Base-by-base conservation (phyloP, 2,113 vertebrate genomes). In the Sander vitreus region DNA sequence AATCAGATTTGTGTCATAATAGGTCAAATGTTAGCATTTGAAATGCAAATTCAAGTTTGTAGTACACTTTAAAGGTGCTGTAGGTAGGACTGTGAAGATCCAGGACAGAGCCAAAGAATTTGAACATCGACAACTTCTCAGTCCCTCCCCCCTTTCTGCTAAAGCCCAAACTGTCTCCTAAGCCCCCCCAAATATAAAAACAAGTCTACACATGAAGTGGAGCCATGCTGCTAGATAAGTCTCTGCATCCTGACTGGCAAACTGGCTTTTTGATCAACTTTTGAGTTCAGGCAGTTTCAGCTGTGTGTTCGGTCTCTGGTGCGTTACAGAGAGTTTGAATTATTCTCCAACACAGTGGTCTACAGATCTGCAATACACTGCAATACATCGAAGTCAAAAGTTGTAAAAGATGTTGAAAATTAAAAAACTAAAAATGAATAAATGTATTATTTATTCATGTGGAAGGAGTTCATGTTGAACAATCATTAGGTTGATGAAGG, bases 221-320 rank as follows among this genome's bases (percentile, higher is more conserved):
- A 55, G n/a, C 48, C 47, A 19, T 70, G 81, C 73, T 73, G 57
- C 10, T 47, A 14, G 62, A 70, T 65, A 16, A 36, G 43, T 72
- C 71, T 62, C 54, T 25, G 59, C 4, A 67, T 76, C 39, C 59
- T 8, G 53, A 58, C 23, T 66, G 53, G 39, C n/a, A 62, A 81
- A 78, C 67, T 30, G 51, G 43, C 59, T 48, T 57, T 81, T 33
- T 88, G 71, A 82, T 85, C 54, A 79, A n/a, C 73, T 71, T 43
- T 79, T 82, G 70, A 76, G 10, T 27, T 51, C 2, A 47, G 15
- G 27, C 30, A 62, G 36, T 39, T 54, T 59, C 39, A 64, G 60
- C 54, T 10, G 57, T 39, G 39, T 64, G 55, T 48, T 80, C 10
- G 16, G 48, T 77, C 81, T 74, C 63, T 84, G 69, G 30, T 69